A percentile compares a stretch with the other conserved stretches of the same genome.
Evolutionary conservation across 2,888 invertebrate species (phyloP).

Genomic region (Diabrotica balteata): DNA sequence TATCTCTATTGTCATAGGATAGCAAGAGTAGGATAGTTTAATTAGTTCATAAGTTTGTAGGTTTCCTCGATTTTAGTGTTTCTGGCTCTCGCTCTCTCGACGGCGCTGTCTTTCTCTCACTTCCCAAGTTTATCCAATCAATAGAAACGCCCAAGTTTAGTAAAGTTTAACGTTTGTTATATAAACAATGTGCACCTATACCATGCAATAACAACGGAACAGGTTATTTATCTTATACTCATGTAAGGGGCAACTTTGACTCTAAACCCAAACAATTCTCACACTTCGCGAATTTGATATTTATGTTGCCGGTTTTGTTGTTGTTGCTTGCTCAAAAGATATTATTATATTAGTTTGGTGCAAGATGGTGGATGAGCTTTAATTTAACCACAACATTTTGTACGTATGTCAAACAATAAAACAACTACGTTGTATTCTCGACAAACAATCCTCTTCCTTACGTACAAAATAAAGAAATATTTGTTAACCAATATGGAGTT

Average conservation of each 20-base stretch:
- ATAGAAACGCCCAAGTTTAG: slow-evolving; percentile 54
- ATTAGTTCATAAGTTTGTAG: slow-evolving; percentile 61
- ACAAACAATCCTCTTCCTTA: too few species aligned
- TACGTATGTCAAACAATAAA: neutral
- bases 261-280: slow-evolving; percentile 44
- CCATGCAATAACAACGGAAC: slow-evolving; percentile 54
- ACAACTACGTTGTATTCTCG: too few species aligned
- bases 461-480: too few species aligned
- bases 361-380: neutral
- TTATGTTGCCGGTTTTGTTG: slow-evolving; percentile 43
- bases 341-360: slow-evolving; percentile 23
- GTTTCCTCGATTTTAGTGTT: slow-evolving; percentile 52
- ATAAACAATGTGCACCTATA: slow-evolving; percentile 58
- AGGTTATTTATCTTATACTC: slow-evolving; percentile 54
- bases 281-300: slow-evolving; percentile 46
- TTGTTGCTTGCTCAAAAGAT: slow-evolving; percentile 38
- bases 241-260: slow-evolving; percentile 45
- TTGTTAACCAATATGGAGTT: too few species aligned
- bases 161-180: slow-evolving; percentile 60
- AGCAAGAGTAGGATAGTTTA: slow-evolving; percentile 59
- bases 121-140: slow-evolving; percentile 59
- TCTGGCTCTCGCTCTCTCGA: slow-evolving; percentile 22
- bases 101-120: slow-evolving; percentile 30
- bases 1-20: slow-evolving; percentile 60
- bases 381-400: neutral